Percentiles rank a stretch among this genome's conserved stretches.
These are phyloP conservation scores for Amiota minor DNA, from an alignment of 2,888 invertebrate species.

Conservation along the genomic window DNA sequence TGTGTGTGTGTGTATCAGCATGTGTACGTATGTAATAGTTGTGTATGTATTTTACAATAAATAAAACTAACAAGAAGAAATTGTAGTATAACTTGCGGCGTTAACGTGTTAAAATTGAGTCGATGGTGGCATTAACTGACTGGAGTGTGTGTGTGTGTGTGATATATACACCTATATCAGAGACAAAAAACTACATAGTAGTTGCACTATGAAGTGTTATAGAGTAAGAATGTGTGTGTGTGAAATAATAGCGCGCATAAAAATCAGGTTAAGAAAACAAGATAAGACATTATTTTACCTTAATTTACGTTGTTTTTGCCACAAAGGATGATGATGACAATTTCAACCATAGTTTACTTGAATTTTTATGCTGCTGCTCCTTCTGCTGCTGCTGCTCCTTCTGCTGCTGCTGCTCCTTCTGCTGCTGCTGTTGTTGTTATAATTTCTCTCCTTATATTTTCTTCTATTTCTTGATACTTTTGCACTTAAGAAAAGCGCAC, in stretches of 20 bases:
- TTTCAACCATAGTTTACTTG: not conserved
- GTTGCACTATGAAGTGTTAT: conserved; percentile 29
- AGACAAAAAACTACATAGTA: conserved; percentile 41
- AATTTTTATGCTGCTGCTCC: not conserved
- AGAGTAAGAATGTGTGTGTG: not conserved
- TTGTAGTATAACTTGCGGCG: conserved; percentile 3
- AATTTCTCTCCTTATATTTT: too few relatives aligned
- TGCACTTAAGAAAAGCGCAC: too few relatives aligned
- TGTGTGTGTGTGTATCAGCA: conserved; percentile 26
- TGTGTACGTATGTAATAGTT: conserved; percentile 24
- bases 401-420: not conserved
- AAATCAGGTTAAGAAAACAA: conserved; percentile 60
- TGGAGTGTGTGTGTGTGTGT: conserved; percentile 18
- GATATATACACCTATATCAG: conserved; percentile 22
- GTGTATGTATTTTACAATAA: conserved; percentile 36
- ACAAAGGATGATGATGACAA: not conserved
- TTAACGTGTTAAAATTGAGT: not conserved
- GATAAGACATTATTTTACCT: conserved; percentile 19
- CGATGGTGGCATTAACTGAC: conserved; percentile 13
- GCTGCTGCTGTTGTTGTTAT: not conserved
- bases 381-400: conserved; percentile 4
- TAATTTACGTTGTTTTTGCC: conserved; percentile 16
- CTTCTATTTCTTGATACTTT: too few relatives aligned
- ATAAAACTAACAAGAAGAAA: not conserved
- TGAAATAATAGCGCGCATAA: conserved; percentile 40